These are phyloP conservation scores for Ophioninae sp. DNA, from an alignment of 2,888 invertebrate genomes.

Conservation along the genomic window DNA sequence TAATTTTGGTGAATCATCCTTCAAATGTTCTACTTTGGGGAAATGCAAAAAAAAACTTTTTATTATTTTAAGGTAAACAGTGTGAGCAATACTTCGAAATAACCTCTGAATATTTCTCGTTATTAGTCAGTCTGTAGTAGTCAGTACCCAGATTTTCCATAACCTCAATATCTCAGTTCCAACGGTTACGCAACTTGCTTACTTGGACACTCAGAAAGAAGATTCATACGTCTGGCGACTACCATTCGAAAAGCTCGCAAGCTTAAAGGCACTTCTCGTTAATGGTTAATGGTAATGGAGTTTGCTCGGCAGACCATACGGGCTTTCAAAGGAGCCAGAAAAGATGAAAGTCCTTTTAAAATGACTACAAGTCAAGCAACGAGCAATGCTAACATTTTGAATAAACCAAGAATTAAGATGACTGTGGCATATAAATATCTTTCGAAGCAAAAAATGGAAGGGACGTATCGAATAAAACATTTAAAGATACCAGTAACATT, in stretches of 20 bases:
- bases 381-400: conserved; percentile 19
- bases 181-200: background rate
- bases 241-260: conserved; percentile 16
- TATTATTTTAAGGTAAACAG: too few species aligned
- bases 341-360: conserved; percentile 42
- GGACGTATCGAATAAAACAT: background rate
- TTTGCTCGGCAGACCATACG: conserved; percentile 52
- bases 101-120: background rate
- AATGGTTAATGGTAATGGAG: conserved; percentile 69
- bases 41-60: too few species aligned
- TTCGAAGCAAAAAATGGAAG: background rate
- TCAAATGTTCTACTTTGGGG: too few species aligned
- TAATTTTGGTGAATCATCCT: too few species aligned
- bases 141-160: conserved; percentile 65
- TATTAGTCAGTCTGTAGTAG: background rate
- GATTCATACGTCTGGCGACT: conserved; percentile 4
- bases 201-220: conserved; percentile 6
- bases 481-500: background rate
- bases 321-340: conserved; percentile 12
- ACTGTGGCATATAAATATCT: background rate
- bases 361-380: conserved; percentile 15
- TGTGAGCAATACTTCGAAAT: too few species aligned
- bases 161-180: conserved; percentile 18
- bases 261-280: conserved; percentile 66
- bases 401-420: conserved; percentile 38